Evolutionary conservation across 2,888 invertebrate species (phyloP).

Genomic region (Hoplodrina blanda): DNA sequence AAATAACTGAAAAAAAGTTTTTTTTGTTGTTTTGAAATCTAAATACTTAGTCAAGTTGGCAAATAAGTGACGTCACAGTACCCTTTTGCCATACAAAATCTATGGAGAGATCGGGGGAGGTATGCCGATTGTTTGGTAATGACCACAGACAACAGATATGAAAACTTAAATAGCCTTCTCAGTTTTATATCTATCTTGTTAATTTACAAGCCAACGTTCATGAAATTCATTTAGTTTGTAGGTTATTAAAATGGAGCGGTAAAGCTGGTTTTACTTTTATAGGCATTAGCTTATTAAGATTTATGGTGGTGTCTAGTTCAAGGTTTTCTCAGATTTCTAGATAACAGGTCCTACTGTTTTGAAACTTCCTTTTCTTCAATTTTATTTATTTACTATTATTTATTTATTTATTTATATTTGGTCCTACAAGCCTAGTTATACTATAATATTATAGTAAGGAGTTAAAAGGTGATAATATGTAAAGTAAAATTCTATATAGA

Average conservation of each 20-base stretch:
- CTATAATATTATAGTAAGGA: too few relatives aligned
- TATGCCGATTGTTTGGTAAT: too few relatives aligned
- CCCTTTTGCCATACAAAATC: too few relatives aligned
- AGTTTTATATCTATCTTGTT: not conserved
- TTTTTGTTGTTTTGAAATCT: too few relatives aligned
- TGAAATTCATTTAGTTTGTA: conserved; percentile 33
- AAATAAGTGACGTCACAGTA: too few relatives aligned
- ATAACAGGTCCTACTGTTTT: not conserved
- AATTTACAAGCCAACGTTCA: conserved; percentile 1
- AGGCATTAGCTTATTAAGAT: conserved; percentile 10
- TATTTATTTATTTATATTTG: too few relatives aligned
- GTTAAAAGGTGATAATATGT: not conserved
- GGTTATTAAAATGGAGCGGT: conserved; percentile 40
- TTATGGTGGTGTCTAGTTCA: not conserved
- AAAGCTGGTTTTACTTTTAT: conserved; percentile 17
- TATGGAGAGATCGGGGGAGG: too few relatives aligned
- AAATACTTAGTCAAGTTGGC: too few relatives aligned
- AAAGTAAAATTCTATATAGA: not conserved
- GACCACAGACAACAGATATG: too few relatives aligned
- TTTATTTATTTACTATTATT: too few relatives aligned
- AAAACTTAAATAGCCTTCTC: too few relatives aligned
- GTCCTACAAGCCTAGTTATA: not conserved
- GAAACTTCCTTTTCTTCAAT: not conserved
- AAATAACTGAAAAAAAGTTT: too few relatives aligned
- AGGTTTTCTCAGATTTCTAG: not conserved